phyloP scores from a whole-genome alignment of 2,888 invertebrate genomes.

The Lithophane socia region DNA sequence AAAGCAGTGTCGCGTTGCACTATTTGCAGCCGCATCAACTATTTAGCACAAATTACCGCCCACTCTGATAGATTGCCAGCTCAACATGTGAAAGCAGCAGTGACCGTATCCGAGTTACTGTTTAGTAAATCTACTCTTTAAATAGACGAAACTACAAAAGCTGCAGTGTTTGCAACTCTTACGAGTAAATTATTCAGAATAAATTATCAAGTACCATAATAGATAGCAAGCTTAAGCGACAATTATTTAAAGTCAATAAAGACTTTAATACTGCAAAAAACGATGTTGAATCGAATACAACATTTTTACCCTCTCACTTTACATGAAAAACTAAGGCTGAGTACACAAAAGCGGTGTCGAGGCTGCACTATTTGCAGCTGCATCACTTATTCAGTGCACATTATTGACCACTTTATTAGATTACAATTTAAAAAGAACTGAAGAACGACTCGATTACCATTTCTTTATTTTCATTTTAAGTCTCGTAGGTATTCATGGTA shows the following conservation, averaged over 20 bases:
- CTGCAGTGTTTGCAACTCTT: background rate
- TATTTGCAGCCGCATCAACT: conserved; percentile 40
- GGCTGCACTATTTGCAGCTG: conserved; percentile 42
- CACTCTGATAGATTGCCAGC: conserved; percentile 29
- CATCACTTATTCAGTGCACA: conserved; percentile 74
- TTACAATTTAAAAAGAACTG: background rate
- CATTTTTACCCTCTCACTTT: background rate
- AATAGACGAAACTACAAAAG: conserved; percentile 6
- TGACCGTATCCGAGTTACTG: background rate
- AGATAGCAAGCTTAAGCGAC: background rate
- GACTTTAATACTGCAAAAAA: background rate
- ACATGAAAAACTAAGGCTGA: conserved; percentile 33
- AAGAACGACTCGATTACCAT: background rate
- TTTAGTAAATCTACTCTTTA: conserved; percentile 15
- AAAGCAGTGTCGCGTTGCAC: background rate
- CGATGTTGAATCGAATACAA: background rate
- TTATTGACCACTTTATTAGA: conserved; percentile 63
- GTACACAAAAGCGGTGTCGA: conserved; percentile 26
- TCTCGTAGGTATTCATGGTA: background rate
- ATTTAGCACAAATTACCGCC: conserved; percentile 30
- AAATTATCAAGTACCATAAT: background rate
- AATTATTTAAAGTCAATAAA: background rate
- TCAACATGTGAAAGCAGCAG: conserved; percentile 17
- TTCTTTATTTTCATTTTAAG: background rate
- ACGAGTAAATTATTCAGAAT: background rate